Evolutionary conservation across 35 echinoderm and acorn worm genomes (phyloP), one percentile per base, ranked within the genome.

Genomic region (Anneissia japonica): DNA sequence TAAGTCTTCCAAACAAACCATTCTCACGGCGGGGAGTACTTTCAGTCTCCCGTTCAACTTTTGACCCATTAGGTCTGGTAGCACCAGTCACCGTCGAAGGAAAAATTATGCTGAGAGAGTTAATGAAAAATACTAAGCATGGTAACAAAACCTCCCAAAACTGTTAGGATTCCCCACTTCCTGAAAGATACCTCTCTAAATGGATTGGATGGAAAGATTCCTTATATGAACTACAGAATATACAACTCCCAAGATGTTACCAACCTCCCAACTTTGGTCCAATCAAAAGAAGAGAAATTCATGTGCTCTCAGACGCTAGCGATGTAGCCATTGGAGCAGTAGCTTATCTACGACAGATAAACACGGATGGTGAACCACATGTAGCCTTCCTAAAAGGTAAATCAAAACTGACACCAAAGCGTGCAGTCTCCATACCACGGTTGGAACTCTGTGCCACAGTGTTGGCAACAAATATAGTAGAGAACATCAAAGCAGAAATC

Each of bases 11-110:
- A 0, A n/a, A 83, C 0, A 83, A 83, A 55, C 81, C 81, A 51
- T 83, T 83, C 39, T 83, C 81, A 83, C 81, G 81, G 81, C 45
- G 81, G 81, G 81, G 81, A 83, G 81, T 83, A 3, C 30, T 83
- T 14, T 43, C 81, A 30, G 32, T 83, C 19, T 38, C n/a, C 2
- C 46, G 31, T n/a, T 83, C 81, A 3, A 83, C 51, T n/a, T 83
- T 40, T 29, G 81, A 83, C 30, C 81, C 81, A 0, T 26, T 83
- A 21, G 81, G 81, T 0, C 23, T 83, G 30, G 16, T 83, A 1
- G 32, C 75, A 35, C 35, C 31, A 32, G 81, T 83, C 2, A 46
- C 81, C 7, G 51, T 83, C 11, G 81, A 83, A 46, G 81, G 81
- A 9, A 83, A 83, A 46, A 1, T 80, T 28, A 0, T 80, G 19